Percentiles rank a stretch among this genome's conserved stretches.
Evolutionary conservation across 2,797 vertebrate species (phyloP).

Genomic region (Enteromius radiatus): DNA sequence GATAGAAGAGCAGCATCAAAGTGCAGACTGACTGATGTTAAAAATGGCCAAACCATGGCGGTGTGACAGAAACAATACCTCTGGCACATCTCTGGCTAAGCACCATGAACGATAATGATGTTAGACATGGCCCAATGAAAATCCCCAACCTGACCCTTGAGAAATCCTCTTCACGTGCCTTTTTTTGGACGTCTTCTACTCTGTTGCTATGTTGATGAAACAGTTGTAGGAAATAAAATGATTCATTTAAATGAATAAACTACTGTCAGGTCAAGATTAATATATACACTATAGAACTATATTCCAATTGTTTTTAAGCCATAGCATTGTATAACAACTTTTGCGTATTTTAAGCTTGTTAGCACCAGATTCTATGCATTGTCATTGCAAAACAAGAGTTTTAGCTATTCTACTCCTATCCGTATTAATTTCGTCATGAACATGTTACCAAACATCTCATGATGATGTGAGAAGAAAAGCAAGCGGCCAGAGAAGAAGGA

Average conservation of each 20-base stretch:
- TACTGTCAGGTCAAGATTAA: background rate
- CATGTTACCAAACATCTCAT: conserved; percentile 75
- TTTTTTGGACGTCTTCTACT: conserved; percentile 25
- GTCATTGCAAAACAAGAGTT: background rate
- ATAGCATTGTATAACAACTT: background rate
- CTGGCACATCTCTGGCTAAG: conserved; percentile 57
- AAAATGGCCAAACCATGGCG: conserved; percentile 33
- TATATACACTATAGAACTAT: background rate
- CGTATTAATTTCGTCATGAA: conserved; percentile 41
- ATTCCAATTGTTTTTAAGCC: background rate
- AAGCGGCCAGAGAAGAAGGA: conserved; percentile 74
- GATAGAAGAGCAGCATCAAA: conserved; percentile 50
- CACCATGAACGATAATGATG: conserved; percentile 48
- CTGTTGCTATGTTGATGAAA: background rate
- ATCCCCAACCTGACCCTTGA: conserved; percentile 51
- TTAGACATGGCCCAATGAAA: conserved; percentile 54
- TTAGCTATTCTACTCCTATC: background rate
- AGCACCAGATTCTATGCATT: background rate
- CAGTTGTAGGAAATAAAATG: background rate
- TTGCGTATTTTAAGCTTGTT: background rate
- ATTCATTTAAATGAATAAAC: background rate
- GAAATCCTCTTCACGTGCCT: conserved; percentile 44
- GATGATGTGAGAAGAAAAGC: conserved; percentile 50
- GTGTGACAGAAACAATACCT: conserved; percentile 42
- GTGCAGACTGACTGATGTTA: conserved; percentile 50